Evolutionary conservation across 2,797 vertebrate species (phyloP), one percentile per base, ranked within the genome.

Genomic region (Lepidocolaptes lacrymiger): DNA sequence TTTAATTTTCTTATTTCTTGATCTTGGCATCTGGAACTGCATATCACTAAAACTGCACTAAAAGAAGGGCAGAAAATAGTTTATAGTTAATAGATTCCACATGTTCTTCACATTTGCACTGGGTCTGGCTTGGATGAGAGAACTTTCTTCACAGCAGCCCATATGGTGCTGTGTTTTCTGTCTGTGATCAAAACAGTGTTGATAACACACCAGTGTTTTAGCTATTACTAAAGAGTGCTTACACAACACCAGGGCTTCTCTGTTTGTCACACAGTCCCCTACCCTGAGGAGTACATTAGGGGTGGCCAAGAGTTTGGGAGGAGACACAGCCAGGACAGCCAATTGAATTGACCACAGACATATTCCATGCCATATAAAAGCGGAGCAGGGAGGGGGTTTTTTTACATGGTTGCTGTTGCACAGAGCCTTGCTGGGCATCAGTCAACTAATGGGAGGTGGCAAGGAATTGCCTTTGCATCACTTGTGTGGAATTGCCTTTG

Each of bases 281-380:
- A 2, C 14, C 3, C 24, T 0, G 0, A 8, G 5, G 26, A 30
- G 5, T 2, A 41, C 4, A 14, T 21, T 24, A 36, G 5, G 21
- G 28, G 12, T 10, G 28, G 21, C n/a, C 58, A 24, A 19, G 20
- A 20, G 7, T 23, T 21, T 56, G 28, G n/a, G n/a, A 51, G 43
- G 14, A n/a, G 5, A 72, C 1, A 1, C 27, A 83, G 44, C 15
- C 24, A 14, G 18, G 23, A 80, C 9, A 49, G 48, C 23, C 14
- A 14, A n/a, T 7, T 1, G 0, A 37, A 51, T 0, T 24, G 17
- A 36, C 36, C 34, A 48, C 30, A 77, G 54, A 21, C 12, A 10
- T 5, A 39, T 8, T 51, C 46, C 43, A 21, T 7, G 27, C 7
- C 24, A 30, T 27, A 8, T 4, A n/a, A 27, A 59, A 77, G 4